A percentile compares a stretch with the other conserved stretches of the same genome.
Conservation (phyloP, 2,113 vertebrate genomes). For the Cygnus atratus region DNA sequence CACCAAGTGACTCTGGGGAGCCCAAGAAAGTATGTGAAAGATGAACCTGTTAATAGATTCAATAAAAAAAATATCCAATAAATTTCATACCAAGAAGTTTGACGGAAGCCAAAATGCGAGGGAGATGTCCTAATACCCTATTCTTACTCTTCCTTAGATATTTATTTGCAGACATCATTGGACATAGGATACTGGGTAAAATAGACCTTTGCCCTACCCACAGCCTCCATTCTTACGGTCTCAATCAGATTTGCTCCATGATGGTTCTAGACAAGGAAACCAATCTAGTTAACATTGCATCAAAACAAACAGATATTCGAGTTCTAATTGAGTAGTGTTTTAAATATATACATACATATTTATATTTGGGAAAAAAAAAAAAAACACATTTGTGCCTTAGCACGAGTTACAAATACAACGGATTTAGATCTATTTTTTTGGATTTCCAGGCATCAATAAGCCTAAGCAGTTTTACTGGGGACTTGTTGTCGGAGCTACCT, state of each 20-base stretch:
- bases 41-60: not conserved
- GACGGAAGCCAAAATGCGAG: not conserved
- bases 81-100: not conserved
- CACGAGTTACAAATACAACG: accelerated
- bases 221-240: not conserved
- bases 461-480: not conserved
- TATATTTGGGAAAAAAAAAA: not conserved
- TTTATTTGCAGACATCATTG: not conserved
- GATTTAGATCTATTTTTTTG: not conserved
- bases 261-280: not conserved
- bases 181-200: not conserved
- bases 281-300: not conserved
- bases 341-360: not conserved
- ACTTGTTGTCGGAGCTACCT: not conserved
- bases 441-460: not conserved
- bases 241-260: not conserved
- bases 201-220: not conserved
- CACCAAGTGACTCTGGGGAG: not conserved
- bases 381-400: not conserved
- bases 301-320: not conserved
- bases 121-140: not conserved
- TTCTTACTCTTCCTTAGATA: not conserved
- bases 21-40: not conserved
- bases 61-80: not conserved
- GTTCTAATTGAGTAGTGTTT: not conserved